Evolutionary conservation across 2,113 vertebrate genomes (phyloP), one percentile per base, ranked within the genome.

Genomic region (Ancistrus triradiatus): DNA sequence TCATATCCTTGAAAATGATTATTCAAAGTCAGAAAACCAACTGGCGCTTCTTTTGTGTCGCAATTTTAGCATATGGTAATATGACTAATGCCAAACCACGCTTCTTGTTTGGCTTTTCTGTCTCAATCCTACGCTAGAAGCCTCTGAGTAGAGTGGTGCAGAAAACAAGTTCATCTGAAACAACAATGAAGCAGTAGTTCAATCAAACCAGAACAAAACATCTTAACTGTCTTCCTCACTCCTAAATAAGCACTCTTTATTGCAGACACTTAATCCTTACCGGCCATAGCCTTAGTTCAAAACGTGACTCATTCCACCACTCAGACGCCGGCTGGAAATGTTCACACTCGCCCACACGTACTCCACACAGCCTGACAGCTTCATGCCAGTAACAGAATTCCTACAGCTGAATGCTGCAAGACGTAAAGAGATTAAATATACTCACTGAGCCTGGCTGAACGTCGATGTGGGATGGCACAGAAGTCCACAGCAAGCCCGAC

Each of bases 391-490:
- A 25, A 49, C 14, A 57, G 42, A 38, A 37, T 37, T 56, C 51
- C 28, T 57, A 19, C 53, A 40, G 53, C 21, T 55, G 31, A 55
- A 55, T 10, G 17, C 14, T 55, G 31, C 33, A 28, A 48, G 43
- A 48, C n/a, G 9, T 38, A 10, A 13, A 13, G 8, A 49, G 31
- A 33, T 43, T 58, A 27, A 63, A 57, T 53, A 25, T 43, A 59
- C 64, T 68, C 50, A 73, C 70, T n/a, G 38, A n/a, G 40, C 43
- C 44, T 24, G 19, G 59, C 49, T 43, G 42, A 52, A 43, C 44
- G 4, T 27, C 63, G 33, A 35, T 18, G 18, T 9, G 19, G 46
- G 63, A 58, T 13, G 22, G 49, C 21, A 19, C 37, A 60, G 6
- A 60, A 47, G 22, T 15, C 42, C 51, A 53, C 61, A 59, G 37